phyloP scores from a whole-genome alignment of 1,140 invertebrate genomes.

The Drosophila navojoa region DNA sequence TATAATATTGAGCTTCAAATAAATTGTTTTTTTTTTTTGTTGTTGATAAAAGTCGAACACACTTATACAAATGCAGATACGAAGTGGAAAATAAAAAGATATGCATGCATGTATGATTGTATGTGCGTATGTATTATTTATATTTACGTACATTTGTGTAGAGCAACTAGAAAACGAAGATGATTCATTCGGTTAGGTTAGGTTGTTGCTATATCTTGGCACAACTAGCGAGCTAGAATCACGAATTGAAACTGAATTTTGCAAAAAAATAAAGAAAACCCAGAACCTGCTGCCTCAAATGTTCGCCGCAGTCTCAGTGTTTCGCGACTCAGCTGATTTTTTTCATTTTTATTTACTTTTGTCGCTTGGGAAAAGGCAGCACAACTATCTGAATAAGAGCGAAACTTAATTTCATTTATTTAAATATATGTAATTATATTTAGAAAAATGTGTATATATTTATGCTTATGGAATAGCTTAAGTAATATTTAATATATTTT shows the following conservation, averaged over 20 bases:
- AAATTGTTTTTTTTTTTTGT: conserved; percentile 42
- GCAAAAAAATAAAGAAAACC: conserved; percentile 60
- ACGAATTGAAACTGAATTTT: conserved; percentile 61
- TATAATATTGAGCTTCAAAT: conserved; percentile 62
- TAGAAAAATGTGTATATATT: no score
- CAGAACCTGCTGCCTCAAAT: conserved; percentile 55
- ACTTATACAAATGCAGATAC: conserved; percentile 2
- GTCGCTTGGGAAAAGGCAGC: conserved; percentile 34
- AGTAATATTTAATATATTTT: no score
- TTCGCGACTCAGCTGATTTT: conserved; percentile 41
- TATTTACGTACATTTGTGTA: conserved; percentile 4
- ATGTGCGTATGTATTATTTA: neutral
- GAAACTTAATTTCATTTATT: no score
- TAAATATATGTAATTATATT: no score
- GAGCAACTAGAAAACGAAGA: conserved; percentile 47
- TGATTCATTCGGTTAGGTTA: conserved; percentile 56
- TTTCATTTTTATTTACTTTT: neutral
- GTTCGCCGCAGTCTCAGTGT: conserved; percentile 10
- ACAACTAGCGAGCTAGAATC: conserved; percentile 59
- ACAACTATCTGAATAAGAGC: neutral
- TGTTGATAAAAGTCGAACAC: conserved; percentile 41
- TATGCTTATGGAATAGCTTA: no score
- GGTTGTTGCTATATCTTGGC: conserved; percentile 40
- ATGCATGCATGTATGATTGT: neutral
- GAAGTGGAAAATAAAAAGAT: conserved; percentile 34